Conservation (phyloP, 2,797 vertebrate species). For the Nasua narica region DNA sequence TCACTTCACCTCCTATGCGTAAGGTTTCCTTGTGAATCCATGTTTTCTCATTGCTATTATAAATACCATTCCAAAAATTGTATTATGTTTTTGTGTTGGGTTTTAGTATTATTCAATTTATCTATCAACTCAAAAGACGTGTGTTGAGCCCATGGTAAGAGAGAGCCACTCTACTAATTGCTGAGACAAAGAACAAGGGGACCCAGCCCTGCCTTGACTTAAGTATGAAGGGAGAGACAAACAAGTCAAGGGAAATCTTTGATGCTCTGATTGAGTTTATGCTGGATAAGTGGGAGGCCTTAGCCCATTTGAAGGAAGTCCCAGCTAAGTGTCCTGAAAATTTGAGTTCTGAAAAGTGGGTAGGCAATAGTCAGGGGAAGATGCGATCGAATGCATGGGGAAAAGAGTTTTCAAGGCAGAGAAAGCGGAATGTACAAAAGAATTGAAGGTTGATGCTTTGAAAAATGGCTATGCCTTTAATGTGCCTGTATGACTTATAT, state of each 20-base stretch:
- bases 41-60: background rate
- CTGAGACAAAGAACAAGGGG: background rate
- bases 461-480: background rate
- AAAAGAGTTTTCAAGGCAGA: background rate
- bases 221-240: background rate
- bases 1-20: background rate
- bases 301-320: background rate
- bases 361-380: background rate
- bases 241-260: background rate
- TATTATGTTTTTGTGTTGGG: background rate
- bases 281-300: background rate
- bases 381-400: background rate
- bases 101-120: background rate
- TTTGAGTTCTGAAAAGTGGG: background rate
- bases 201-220: background rate
- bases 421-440: background rate
- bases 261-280: background rate
- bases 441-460: background rate
- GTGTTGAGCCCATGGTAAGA: background rate
- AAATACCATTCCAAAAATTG: background rate
- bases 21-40: background rate
- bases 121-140: background rate
- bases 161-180: background rate
- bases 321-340: background rate
- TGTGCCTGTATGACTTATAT: background rate